These are phyloP conservation scores for Saturnia japonica DNA, from an alignment of 2,888 invertebrate species.

Conservation along the genomic window DNA sequence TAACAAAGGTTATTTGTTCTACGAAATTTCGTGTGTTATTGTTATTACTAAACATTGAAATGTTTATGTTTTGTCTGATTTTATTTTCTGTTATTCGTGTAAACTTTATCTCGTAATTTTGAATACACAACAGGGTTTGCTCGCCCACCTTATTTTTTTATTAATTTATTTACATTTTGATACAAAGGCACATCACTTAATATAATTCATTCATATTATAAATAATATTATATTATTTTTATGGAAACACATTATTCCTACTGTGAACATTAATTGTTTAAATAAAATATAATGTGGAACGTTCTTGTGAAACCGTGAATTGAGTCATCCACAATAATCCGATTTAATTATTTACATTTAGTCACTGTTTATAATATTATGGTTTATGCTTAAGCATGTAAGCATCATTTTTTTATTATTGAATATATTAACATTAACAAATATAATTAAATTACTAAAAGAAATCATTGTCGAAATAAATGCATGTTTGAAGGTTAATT, in stretches of 20 bases:
- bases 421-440: too few relatives aligned
- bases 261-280: too few relatives aligned
- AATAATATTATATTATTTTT: constrained; percentile 7
- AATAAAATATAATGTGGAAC: too few relatives aligned
- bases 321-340: too few relatives aligned
- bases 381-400: too few relatives aligned
- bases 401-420: too few relatives aligned
- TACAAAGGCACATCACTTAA: background rate
- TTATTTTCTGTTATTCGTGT: constrained; percentile 37
- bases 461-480: too few relatives aligned
- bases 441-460: too few relatives aligned
- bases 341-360: too few relatives aligned
- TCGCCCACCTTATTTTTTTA: constrained; percentile 23
- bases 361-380: too few relatives aligned
- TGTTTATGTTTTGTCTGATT: constrained; percentile 42
- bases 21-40: constrained; percentile 53
- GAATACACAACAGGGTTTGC: constrained; percentile 32
- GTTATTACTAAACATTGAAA: constrained; percentile 43
- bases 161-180: constrained; percentile 14
- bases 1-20: constrained; percentile 41
- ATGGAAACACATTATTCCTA: background rate
- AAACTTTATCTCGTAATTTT: constrained; percentile 33
- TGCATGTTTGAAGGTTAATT: too few relatives aligned
- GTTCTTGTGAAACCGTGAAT: too few relatives aligned
- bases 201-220: background rate